Conservation (phyloP, 2,113 vertebrate species). For the Circaetus cinerascens region DNA sequence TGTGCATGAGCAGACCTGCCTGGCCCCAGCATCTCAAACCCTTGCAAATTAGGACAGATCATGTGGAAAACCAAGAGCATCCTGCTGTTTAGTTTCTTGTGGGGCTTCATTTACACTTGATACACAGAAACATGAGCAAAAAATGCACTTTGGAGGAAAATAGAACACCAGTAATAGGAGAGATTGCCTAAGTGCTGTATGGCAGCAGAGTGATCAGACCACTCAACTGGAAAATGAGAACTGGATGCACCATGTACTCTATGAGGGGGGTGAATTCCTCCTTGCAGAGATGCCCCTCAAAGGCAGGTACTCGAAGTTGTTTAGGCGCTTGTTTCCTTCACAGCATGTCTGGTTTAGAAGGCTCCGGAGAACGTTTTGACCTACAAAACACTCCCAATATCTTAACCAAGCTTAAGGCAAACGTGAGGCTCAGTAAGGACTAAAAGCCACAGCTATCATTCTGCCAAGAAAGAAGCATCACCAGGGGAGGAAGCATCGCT, state of each 20-base stretch:
- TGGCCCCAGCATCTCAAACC: neutral
- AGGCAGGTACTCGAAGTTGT: neutral
- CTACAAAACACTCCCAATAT: neutral
- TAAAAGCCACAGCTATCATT: neutral
- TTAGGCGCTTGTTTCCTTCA: neutral
- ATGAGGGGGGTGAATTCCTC: rapidly evolving
- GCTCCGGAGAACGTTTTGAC: neutral
- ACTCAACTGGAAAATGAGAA: neutral
- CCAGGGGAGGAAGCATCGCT: neutral
- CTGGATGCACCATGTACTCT: neutral
- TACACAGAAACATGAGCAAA: neutral
- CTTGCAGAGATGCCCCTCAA: neutral
- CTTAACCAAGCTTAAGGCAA: neutral
- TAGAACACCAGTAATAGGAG: neutral
- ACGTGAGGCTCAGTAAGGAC: neutral
- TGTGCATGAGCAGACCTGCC: neutral
- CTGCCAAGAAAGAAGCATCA: neutral
- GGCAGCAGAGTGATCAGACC: neutral
- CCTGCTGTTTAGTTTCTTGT: neutral
- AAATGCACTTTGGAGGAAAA: neutral
- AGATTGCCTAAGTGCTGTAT: neutral
- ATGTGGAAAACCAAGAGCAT: neutral
- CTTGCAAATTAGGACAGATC: neutral
- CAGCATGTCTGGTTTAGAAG: neutral
- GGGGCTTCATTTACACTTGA: neutral